These are phyloP conservation scores for Stictonetta naevosa DNA, from an alignment of 2,113 vertebrate species.

Conservation along the genomic window DNA sequence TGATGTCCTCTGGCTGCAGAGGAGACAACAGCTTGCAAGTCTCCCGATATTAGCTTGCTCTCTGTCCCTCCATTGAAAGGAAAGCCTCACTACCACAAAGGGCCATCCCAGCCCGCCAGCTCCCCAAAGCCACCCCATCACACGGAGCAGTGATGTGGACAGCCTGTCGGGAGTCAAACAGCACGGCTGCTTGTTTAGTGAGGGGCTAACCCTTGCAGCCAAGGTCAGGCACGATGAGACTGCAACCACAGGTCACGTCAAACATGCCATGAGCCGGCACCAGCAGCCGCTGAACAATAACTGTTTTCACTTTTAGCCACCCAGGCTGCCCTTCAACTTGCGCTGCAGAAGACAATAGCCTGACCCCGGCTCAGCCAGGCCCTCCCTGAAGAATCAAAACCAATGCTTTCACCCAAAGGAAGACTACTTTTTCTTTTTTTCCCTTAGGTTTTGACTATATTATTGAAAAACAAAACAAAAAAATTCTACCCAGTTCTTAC, in stretches of 20 bases:
- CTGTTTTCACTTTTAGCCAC: neutral
- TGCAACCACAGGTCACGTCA: neutral
- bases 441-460: neutral
- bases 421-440: too few relatives aligned
- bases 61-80: neutral
- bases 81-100: neutral
- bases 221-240: neutral
- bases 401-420: neutral
- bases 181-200: neutral
- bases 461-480: neutral
- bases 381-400: neutral
- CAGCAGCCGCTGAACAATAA: neutral
- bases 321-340: neutral
- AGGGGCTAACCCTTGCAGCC: neutral
- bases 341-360: neutral
- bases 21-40: neutral
- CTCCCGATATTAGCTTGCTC: neutral
- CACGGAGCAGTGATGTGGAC: accelerated
- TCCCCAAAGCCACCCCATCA: neutral
- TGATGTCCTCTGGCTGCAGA: neutral
- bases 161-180: neutral
- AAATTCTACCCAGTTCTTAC: neutral
- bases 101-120: neutral
- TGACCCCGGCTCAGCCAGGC: neutral
- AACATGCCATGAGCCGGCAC: neutral